Evolutionary conservation across 1,140 invertebrate species (phyloP), one percentile per base, ranked within the genome.

Genomic region (Formica selysi): DNA sequence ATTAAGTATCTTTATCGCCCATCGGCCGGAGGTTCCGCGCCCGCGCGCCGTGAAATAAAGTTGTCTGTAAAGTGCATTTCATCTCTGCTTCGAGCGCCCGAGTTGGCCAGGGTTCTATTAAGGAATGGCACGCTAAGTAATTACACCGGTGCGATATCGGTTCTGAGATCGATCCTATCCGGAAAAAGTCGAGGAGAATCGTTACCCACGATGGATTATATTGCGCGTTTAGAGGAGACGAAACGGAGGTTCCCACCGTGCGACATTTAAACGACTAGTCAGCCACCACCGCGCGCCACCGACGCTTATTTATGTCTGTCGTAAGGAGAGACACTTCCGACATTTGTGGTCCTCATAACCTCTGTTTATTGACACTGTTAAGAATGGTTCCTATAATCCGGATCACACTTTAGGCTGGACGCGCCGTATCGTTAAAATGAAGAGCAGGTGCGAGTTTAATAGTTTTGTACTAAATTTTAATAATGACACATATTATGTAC

Each of bases 301-400:
- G 32, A 36, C 54, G 86, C 74, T 90, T 90, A 90, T 90, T 90
- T 90, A 90, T 90, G 83, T n/a, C 83, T 67, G 65, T 90, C 89
- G 78, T 90, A 90, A 90, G 89, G 48, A 90, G 78, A 88, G 89
- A 90, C 86, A 90, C 89, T 90, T 90, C 86, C 89, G 89, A 90
- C 89, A 74, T 90, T 90, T 90, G 89, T 88, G 86, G 83, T 78
- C 74, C 89, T 88, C 89, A 88, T 90, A 90, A 90, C 89, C 89
- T 64, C 78, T 74, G 86, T 90, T 90, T 90, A 90, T 90, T 84
- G 89, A 90, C 89, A 90, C 86, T 78, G 89, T 90, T 90, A 90
- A 90, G 89, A 90, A 88, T 86, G 76, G 76, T 88, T 86, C 64
- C 54, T 84, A 62, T 88, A 90, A 90, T 88, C 83, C 54, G 59